phyloP scores from a whole-genome alignment of 1,140 invertebrate species.

The Megathymus violae region DNA sequence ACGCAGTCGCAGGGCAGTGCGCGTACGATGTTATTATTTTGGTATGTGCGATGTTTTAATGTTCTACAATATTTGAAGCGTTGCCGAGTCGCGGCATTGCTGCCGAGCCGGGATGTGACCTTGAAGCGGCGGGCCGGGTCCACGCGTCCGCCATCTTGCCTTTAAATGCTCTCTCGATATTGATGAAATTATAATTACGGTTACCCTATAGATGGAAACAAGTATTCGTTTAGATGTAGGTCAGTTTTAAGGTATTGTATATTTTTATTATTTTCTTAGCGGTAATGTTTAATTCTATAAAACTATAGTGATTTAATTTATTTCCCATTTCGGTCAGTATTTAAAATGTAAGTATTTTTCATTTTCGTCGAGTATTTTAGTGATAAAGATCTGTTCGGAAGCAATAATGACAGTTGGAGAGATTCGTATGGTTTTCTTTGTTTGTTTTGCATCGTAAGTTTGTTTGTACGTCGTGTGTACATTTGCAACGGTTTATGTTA shows the following conservation, averaged over 20 bases:
- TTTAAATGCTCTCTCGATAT: slow-evolving; percentile 80
- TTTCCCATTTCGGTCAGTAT: slow-evolving; percentile 82
- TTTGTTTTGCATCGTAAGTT: slow-evolving; percentile 24
- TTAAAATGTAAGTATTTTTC: slow-evolving; percentile 80
- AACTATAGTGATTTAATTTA: slow-evolving; percentile 78
- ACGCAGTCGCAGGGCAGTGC: neutral
- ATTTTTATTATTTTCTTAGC: slow-evolving; percentile 72
- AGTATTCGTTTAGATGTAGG: slow-evolving; percentile 79
- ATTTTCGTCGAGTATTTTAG: slow-evolving; percentile 63
- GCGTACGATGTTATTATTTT: slow-evolving; percentile 28
- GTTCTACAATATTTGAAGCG: slow-evolving; percentile 9
- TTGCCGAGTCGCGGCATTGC: neutral
- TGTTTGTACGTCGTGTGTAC: too few species aligned
- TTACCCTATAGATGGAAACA: slow-evolving; percentile 80
- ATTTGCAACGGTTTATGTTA: too few species aligned
- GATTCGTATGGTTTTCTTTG: slow-evolving; percentile 43
- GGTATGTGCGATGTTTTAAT: slow-evolving; percentile 11
- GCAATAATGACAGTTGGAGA: slow-evolving; percentile 66
- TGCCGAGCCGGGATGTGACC: slow-evolving; percentile 1
- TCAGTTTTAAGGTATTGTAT: slow-evolving; percentile 75
- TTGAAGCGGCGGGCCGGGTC: neutral
- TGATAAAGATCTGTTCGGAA: slow-evolving; percentile 57
- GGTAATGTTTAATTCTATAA: slow-evolving; percentile 56
- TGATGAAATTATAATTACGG: slow-evolving; percentile 79
- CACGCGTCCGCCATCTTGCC: slow-evolving; percentile 57